A percentile compares a stretch with the other conserved stretches of the same genome.
Evolutionary conservation across 2,113 vertebrate genomes (phyloP).

Genomic region (Macrotis lagotis): DNA sequence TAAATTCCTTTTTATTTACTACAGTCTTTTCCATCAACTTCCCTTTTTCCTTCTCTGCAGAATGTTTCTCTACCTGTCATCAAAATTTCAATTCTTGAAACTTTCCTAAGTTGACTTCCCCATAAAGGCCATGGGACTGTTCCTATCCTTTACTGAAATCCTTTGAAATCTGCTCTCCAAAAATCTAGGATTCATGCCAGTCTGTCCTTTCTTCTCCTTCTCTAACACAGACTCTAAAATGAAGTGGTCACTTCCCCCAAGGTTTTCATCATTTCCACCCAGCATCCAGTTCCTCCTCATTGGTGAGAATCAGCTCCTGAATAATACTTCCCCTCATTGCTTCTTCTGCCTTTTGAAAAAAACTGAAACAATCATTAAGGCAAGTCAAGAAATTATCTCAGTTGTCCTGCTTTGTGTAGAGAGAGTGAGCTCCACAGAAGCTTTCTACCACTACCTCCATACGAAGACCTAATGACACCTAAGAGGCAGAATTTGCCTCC

Average conservation of each 20-base stretch:
- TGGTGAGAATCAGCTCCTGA: background rate
- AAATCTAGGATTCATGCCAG: background rate
- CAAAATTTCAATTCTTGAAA: background rate
- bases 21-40: background rate
- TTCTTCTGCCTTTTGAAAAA: background rate
- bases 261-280: background rate
- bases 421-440: background rate
- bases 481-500: background rate
- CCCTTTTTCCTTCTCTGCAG: background rate
- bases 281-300: background rate
- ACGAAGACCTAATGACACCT: background rate
- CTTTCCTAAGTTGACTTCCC: background rate
- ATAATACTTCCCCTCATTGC: background rate
- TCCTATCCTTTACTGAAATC: background rate
- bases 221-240: background rate
- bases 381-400: background rate
- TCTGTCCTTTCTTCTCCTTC: background rate
- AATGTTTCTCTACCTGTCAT: background rate
- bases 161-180: background rate
- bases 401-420: background rate
- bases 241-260: background rate
- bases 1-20: background rate
- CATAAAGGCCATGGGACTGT: background rate
- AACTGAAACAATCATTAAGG: background rate
- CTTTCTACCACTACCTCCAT: background rate